These are phyloP conservation scores for Tetraneura akinire DNA, from an alignment of 1,140 invertebrate genomes.

Conservation along the genomic window DNA sequence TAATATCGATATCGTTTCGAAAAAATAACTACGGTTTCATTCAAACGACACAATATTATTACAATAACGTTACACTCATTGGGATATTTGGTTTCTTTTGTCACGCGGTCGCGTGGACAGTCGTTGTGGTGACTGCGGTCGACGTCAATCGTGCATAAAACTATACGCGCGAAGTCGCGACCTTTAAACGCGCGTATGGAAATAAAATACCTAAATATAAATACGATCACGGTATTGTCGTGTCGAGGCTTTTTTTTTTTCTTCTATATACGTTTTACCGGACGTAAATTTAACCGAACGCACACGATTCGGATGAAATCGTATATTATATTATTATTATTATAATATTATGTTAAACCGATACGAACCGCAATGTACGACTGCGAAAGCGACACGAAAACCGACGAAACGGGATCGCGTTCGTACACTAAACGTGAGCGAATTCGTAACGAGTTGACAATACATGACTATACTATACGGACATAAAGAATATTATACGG, in stretches of 20 bases:
- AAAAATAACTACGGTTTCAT: no score
- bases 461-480: no score
- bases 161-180: not conserved
- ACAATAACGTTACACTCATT: not conserved
- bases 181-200: not conserved
- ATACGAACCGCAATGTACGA: not conserved
- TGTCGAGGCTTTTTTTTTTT: not conserved
- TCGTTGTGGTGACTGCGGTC: not conserved
- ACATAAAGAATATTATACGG: no score
- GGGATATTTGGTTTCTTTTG: not conserved
- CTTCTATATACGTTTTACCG: no score
- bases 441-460: no score
- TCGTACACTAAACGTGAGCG: no score
- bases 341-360: conserved; percentile 6
- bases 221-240: not conserved
- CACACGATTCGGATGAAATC: not conserved
- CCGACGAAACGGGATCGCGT: not conserved
- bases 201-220: no score
- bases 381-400: not conserved
- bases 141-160: conserved; percentile 6
- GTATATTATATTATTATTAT: not conserved
- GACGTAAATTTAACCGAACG: not conserved
- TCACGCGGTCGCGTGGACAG: not conserved
- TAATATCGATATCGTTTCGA: no score
- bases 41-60: no score